Evolutionary conservation across 37 sponge, comb jelly and placozoan species (phyloP).

Genomic region (Aphrocallistes beatrix): DNA sequence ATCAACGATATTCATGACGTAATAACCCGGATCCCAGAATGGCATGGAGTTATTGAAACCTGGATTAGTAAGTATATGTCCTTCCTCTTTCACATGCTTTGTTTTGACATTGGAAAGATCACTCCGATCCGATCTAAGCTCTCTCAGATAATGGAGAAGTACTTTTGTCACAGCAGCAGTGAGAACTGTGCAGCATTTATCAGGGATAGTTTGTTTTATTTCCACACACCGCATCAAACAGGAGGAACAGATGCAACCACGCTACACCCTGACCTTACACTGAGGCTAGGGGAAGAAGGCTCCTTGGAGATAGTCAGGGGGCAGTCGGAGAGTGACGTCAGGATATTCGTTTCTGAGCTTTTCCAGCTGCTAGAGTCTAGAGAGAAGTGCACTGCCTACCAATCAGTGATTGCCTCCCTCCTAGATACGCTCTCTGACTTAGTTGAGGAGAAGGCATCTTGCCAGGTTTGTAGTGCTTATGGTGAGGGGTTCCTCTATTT

Average conservation of each 20-base stretch:
- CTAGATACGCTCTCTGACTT: neutral
- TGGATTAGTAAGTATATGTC: neutral
- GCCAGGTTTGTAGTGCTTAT: neutral
- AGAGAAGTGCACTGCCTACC: neutral
- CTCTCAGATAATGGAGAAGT: neutral
- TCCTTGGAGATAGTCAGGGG: constrained; percentile 2
- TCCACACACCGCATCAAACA: neutral
- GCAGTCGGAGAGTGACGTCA: neutral
- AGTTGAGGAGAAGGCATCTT: neutral
- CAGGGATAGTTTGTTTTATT: neutral
- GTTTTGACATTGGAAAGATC: neutral
- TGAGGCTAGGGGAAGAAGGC: neutral
- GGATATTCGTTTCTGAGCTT: neutral
- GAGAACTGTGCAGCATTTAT: neutral
- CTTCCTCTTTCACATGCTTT: neutral
- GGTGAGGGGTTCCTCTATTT: neutral
- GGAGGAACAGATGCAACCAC: neutral
- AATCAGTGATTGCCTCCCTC: neutral
- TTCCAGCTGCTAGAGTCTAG: neutral
- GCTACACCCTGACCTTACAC: neutral
- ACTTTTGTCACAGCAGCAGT: neutral
- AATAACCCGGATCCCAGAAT: neutral
- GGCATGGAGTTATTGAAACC: neutral
- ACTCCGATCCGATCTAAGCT: neutral
- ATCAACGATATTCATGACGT: neutral